Evolutionary conservation across 1,140 invertebrate species (phyloP), one percentile per base, ranked within the genome.

Genomic region (Pogonus chalceus): DNA sequence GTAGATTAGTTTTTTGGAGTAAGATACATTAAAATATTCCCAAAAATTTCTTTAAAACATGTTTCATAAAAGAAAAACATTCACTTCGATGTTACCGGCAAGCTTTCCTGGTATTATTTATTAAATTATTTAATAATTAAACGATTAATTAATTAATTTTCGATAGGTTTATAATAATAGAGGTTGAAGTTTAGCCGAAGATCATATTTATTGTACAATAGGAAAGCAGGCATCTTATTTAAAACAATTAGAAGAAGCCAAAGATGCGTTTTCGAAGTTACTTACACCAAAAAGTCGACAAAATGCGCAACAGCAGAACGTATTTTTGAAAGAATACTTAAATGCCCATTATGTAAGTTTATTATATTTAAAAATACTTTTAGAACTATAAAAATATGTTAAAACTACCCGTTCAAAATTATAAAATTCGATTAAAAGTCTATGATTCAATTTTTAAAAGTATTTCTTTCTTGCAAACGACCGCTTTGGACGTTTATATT

Each of bases 161-260:
- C n/a, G n/a, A 10, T 59, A 87, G 84, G 81, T 93, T 20, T 94
- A 91, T 69, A 76, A 80, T 59, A 79, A 78, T 46, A 85, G 85
- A 63, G 83, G 85, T 1, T 97, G 93, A 93, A 84, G 84, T 51
- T 77, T 96, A 54, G 88, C 93, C 4, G 88, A 92, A 73, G 92
- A 97, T 78, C 92, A 96, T 72, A 94, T 97, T 61, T 85, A 94
- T 69, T 94, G 91, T 67, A 94, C 90, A 9, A 85, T 96, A 62
- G 92, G 92, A 2, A 81, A 90, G 57, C 86, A 94, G 67, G 90
- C 90, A 18, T 81, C 85, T 58, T 83, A 85, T 62, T 74, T 96
- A 47, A 86, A 88, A 65, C 78, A 82, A 64, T 71, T 85, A 53
- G 73, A 80, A 55, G 85, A 88, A 59, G 85, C 92, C 12, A 82